Conservation (phyloP, 2,888 invertebrate genomes). For the Venustoraphidia nigricollis region DNA sequence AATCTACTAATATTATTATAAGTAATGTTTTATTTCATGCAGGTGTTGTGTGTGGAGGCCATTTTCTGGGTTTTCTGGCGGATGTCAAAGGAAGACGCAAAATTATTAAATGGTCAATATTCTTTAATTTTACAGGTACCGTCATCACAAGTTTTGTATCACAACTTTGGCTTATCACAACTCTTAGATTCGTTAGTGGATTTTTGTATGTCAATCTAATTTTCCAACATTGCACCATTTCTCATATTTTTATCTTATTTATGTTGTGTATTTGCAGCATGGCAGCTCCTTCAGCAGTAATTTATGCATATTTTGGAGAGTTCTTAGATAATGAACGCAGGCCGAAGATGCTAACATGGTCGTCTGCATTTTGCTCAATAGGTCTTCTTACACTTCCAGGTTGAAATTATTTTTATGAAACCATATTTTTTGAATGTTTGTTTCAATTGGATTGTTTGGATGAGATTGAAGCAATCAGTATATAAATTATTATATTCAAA, state of each 20-base stretch:
- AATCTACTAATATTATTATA: too few relatives aligned
- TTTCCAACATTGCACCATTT: background rate
- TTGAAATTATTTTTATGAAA: too few relatives aligned
- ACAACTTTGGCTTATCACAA: constrained; percentile 32
- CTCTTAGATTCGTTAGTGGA: constrained; percentile 34
- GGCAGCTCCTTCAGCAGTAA: constrained; percentile 31
- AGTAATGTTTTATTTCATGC: background rate
- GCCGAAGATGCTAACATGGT: constrained; percentile 27
- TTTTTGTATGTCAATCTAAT: constrained; percentile 27
- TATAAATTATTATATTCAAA: too few relatives aligned
- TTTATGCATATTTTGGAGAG: constrained; percentile 35
- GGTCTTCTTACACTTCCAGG: constrained; percentile 25
- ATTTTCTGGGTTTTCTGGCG: constrained; percentile 41
- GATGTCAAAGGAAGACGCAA: constrained; percentile 36
- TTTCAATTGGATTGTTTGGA: too few relatives aligned
- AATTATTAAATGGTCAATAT: constrained; percentile 30
- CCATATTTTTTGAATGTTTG: too few relatives aligned
- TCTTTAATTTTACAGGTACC: constrained; percentile 30
- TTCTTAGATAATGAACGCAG: constrained; percentile 30
- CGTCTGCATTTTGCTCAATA: constrained; percentile 25
- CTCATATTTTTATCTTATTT: background rate
- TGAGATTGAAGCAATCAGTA: too few relatives aligned
- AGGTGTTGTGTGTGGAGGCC: constrained; percentile 38
- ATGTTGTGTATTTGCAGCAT: constrained; percentile 17
- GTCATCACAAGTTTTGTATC: constrained; percentile 33